Conservation (phyloP, 2,797 vertebrate species). For the Pogonophryne albipinna region DNA sequence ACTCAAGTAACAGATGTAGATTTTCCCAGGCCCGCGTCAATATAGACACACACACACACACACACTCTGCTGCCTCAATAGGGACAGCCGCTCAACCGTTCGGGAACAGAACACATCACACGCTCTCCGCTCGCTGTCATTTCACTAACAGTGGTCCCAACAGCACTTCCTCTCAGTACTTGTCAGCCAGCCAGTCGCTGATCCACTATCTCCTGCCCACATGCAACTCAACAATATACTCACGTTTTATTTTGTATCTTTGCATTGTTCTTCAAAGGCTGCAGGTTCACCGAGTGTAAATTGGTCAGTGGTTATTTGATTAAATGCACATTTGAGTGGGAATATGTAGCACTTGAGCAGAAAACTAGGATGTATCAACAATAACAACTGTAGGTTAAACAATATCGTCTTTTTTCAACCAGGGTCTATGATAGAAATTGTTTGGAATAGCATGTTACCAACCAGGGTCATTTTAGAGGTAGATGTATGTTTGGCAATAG, state of each 20-base stretch:
- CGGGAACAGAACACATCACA: slow-evolving; percentile 90
- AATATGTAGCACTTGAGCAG: slow-evolving; percentile 13
- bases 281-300: slow-evolving; percentile 9
- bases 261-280: slow-evolving; percentile 8
- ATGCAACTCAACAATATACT: slow-evolving; percentile 21
- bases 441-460: neutral
- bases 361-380: slow-evolving; percentile 1
- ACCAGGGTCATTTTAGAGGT: neutral
- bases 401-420: no score
- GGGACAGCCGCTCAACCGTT: slow-evolving; percentile 79
- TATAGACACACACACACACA: slow-evolving; percentile 32
- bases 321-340: slow-evolving; percentile 16
- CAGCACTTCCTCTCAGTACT: slow-evolving; percentile 63
- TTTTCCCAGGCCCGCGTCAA: slow-evolving; percentile 86
- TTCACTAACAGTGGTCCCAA: slow-evolving; percentile 81
- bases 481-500: neutral
- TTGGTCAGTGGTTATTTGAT: slow-evolving; percentile 30
- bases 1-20: slow-evolving; percentile 89
- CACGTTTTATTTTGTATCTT: slow-evolving; percentile 2
- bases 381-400: neutral
- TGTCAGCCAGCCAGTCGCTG: slow-evolving; percentile 69
- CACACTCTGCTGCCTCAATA: slow-evolving; percentile 46
- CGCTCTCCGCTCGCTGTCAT: slow-evolving; percentile 86
- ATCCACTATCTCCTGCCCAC: slow-evolving; percentile 69
- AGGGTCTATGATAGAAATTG: no score